A percentile compares a stretch with the other conserved stretches of the same genome.
These are phyloP conservation scores for human DNA, from an alignment of 2,113 vertebrate genomes.

Conservation along the genomic window GRCh38 chr6:148213501-148214000, in stretches of 20 bases:
- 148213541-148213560: background rate
- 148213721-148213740: background rate
- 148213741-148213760: background rate
- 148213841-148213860: constrained; percentile 46
- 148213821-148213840: constrained; percentile 62
- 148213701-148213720: background rate
- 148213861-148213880: constrained; percentile 65
- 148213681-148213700: background rate
- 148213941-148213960: constrained; percentile 77
- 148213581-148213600: constrained; percentile 6
- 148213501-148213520: background rate
- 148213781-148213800: background rate
- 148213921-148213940: constrained; percentile 80
- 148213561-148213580: background rate
- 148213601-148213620: background rate
- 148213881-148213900: constrained; percentile 80
- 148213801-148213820: background rate
- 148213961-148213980: constrained; percentile 80
- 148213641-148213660: background rate
- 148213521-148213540: background rate
- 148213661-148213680: background rate
- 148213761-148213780: background rate
- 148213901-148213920: constrained; percentile 77
- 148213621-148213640: background rate
- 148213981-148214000: constrained; percentile 74